phyloP scores from a whole-genome alignment of 2,888 invertebrate genomes.

The Conchocele bisecta region DNA sequence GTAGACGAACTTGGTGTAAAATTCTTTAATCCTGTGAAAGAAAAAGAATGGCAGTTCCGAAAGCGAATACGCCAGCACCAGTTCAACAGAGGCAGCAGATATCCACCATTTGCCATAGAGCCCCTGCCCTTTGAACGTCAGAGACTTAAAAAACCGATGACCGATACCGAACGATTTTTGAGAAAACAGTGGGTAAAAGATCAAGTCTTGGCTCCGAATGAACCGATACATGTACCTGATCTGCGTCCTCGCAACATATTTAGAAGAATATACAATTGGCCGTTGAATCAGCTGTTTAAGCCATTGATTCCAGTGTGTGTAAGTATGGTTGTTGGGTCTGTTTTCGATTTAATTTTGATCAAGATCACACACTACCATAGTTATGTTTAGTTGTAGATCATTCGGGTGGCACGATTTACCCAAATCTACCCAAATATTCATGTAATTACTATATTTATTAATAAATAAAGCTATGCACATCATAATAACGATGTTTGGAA shows the following conservation, averaged over 20 bases:
- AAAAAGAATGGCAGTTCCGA: slow-evolving; percentile 67
- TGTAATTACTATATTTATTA: too few relatives aligned
- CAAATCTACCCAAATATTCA: too few relatives aligned
- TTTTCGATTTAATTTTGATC: too few relatives aligned
- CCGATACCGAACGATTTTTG: slow-evolving; percentile 76
- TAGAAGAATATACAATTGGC: slow-evolving; percentile 68
- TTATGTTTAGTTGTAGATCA: too few relatives aligned
- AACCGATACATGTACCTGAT: slow-evolving; percentile 74
- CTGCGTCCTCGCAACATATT: slow-evolving; percentile 72
- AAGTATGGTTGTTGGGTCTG: too few relatives aligned
- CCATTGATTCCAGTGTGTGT: slow-evolving; percentile 51
- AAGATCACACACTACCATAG: too few relatives aligned
- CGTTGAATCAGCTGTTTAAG: slow-evolving; percentile 63
- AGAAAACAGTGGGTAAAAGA: slow-evolving; percentile 80
- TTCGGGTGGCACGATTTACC: too few relatives aligned
- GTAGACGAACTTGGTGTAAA: too few relatives aligned
- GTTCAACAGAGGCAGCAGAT: slow-evolving; percentile 70
- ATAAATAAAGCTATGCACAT: too few relatives aligned
- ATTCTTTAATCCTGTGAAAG: slow-evolving; percentile 52
- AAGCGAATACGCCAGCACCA: slow-evolving; percentile 56
- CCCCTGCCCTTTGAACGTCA: slow-evolving; percentile 75
- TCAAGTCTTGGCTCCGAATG: slow-evolving; percentile 76
- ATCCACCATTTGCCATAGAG: slow-evolving; percentile 79
- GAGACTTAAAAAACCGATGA: slow-evolving; percentile 74
- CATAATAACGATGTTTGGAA: too few relatives aligned